A percentile compares a stretch with the other conserved stretches of the same genome.
Evolutionary conservation across 2,797 vertebrate species (phyloP).

Genomic region (Tragelaphus oryx): DNA sequence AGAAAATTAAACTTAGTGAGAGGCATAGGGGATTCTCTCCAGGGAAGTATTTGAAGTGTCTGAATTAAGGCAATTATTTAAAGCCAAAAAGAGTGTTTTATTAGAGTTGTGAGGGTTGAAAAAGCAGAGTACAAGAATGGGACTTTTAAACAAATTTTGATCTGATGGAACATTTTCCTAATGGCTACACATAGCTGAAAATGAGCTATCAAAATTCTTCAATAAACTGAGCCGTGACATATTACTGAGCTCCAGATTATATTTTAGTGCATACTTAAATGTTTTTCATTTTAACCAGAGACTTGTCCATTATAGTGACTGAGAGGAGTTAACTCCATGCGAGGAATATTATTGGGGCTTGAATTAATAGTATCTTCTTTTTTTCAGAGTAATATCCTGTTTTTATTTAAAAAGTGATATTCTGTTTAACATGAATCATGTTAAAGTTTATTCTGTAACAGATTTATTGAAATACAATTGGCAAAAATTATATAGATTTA

Average conservation of each 20-base stretch:
- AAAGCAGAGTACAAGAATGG: background rate
- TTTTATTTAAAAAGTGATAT: background rate
- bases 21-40: background rate
- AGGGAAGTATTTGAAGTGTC: background rate
- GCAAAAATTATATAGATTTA: background rate
- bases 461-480: background rate
- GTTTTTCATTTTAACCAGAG: background rate
- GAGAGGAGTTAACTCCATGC: background rate
- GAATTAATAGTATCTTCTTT: background rate
- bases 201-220: background rate
- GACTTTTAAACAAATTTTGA: background rate
- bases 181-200: background rate
- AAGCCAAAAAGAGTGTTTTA: background rate
- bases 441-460: background rate
- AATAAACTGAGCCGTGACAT: background rate
- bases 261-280: background rate
- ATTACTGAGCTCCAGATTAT: background rate
- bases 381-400: background rate
- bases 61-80: background rate
- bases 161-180: background rate
- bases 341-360: background rate
- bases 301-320: background rate
- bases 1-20: background rate
- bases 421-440: background rate
- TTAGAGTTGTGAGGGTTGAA: background rate